These are phyloP conservation scores for Gavialis gangeticus DNA, from an alignment of 2,113 vertebrate species.

Conservation along the genomic window DNA sequence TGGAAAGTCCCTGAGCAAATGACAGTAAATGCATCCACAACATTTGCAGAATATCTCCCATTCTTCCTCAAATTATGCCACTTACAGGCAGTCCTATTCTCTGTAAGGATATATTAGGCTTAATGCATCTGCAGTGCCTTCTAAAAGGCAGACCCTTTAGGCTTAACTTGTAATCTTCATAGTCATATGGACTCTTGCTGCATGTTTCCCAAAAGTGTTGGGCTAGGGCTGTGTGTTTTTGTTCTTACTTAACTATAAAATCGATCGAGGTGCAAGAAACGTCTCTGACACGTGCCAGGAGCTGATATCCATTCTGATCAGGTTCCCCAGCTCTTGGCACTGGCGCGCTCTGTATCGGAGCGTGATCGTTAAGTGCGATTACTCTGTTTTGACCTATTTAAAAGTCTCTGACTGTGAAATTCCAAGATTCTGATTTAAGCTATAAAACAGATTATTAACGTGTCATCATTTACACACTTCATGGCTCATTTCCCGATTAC, in stretches of 20 bases:
- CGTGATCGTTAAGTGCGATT: slow-evolving; percentile 62
- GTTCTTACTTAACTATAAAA: background rate
- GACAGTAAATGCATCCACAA: rapidly evolving
- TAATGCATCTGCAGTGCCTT: background rate
- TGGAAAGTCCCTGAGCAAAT: background rate
- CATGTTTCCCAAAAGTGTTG: background rate
- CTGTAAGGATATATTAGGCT: background rate
- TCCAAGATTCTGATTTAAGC: slow-evolving; percentile 63
- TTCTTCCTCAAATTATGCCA: background rate
- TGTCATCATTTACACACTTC: background rate
- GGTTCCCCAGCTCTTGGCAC: slow-evolving; percentile 36
- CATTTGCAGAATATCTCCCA: background rate
- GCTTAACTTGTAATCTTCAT: background rate
- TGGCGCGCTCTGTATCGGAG: background rate
- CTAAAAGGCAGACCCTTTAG: background rate
- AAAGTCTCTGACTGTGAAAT: slow-evolving; percentile 67
- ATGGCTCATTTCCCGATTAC: slow-evolving; percentile 66
- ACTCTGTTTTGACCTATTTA: slow-evolving; percentile 72
- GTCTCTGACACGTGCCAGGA: background rate
- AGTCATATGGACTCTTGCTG: background rate
- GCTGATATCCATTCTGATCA: slow-evolving; percentile 50
- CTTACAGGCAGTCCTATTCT: background rate
- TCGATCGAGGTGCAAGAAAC: background rate
- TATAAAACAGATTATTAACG: slow-evolving; percentile 62
- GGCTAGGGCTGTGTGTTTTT: background rate